These are phyloP conservation scores for Cuculus canorus DNA, from an alignment of 2,797 vertebrate genomes.

Conservation along the genomic window DNA sequence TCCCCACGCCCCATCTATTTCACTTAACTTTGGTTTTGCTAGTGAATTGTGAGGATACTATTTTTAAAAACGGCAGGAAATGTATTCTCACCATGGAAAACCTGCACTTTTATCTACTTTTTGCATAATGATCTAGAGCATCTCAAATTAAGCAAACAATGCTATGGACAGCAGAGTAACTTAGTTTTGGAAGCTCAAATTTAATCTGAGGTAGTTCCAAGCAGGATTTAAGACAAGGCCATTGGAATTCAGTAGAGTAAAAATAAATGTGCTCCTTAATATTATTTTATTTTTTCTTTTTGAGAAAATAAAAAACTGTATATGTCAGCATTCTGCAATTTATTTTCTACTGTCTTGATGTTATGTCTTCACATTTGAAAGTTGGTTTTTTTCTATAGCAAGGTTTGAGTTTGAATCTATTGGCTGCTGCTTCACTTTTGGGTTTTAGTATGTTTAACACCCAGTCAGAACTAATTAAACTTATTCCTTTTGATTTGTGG, in stretches of 20 bases:
- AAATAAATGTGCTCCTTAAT: background rate
- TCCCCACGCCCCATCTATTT: fast-evolving
- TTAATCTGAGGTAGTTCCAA: background rate
- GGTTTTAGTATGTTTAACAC: background rate
- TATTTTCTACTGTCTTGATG: background rate
- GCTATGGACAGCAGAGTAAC: background rate
- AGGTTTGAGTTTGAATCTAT: background rate
- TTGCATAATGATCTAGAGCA: background rate
- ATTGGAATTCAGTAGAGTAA: background rate
- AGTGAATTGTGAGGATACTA: background rate
- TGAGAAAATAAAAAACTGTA: background rate
- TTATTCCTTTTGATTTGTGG: background rate
- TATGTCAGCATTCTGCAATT: background rate
- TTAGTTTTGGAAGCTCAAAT: background rate
- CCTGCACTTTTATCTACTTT: background rate
- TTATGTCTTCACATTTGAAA: background rate
- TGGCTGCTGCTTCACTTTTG: background rate
- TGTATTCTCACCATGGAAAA: background rate
- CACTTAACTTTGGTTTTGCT: background rate
- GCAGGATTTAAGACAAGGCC: background rate
- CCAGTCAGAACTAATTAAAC: background rate
- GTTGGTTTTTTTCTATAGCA: background rate
- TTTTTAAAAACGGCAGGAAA: background rate
- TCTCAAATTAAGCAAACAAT: background rate
- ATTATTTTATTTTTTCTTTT: background rate